phyloP scores from a whole-genome alignment of 1,140 invertebrate genomes.

The Drosophila triauraria region DNA sequence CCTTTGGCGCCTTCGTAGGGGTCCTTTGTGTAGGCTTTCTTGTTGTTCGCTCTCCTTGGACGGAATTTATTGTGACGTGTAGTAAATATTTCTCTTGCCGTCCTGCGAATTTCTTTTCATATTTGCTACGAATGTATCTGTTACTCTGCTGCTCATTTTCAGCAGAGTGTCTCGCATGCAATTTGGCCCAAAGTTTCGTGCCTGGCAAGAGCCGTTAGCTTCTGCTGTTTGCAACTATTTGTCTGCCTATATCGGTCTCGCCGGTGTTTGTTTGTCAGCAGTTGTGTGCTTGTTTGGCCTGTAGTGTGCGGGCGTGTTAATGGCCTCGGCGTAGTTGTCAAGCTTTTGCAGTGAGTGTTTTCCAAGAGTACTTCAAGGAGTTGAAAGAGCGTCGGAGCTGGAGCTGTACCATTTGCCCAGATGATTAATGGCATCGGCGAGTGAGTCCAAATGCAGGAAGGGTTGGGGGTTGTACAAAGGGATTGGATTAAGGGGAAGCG shows the following conservation, averaged over 20 bases:
- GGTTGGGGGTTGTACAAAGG: not conserved
- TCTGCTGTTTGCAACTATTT: constrained; percentile 31
- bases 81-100: constrained; percentile 65
- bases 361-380: constrained; percentile 44
- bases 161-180: constrained; percentile 23
- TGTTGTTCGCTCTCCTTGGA: constrained; percentile 49
- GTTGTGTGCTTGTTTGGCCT: constrained; percentile 22
- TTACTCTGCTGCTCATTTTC: constrained; percentile 17
- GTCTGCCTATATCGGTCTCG: constrained; percentile 19
- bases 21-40: constrained; percentile 56
- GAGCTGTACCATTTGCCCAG: constrained; percentile 53
- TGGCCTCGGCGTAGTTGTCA: constrained; percentile 76
- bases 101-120: constrained; percentile 37
- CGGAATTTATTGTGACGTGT: constrained; percentile 78
- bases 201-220: constrained; percentile 51
- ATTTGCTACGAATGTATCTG: constrained; percentile 1
- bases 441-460: constrained; percentile 2
- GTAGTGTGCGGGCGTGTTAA: constrained; percentile 69
- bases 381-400: constrained; percentile 1
- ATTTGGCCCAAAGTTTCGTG: constrained; percentile 64
- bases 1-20: constrained; percentile 1
- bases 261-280: constrained; percentile 21
- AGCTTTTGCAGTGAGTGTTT: constrained; percentile 67
- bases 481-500: constrained; percentile 3
- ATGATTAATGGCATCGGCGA: constrained; percentile 64